phyloP scores from a whole-genome alignment of 2,797 vertebrate species.

The Lerista edwardsae region DNA sequence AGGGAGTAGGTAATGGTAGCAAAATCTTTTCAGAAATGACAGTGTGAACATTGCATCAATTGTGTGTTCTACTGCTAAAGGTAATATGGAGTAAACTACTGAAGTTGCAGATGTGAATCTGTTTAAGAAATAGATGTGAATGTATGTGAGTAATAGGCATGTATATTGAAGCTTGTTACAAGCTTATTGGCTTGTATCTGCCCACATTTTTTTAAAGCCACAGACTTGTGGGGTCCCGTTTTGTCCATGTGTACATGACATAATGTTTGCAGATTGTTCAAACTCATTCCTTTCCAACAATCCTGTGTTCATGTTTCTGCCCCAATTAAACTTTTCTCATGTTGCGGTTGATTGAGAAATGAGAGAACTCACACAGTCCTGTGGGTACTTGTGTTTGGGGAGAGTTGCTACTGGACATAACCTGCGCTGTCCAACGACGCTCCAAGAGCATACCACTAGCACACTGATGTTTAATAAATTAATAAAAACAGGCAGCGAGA shows the following conservation, averaged over 20 bases:
- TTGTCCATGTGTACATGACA: not conserved
- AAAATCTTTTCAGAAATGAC: not conserved
- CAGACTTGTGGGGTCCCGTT: not conserved
- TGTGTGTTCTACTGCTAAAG: not conserved
- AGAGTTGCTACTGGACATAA: not conserved
- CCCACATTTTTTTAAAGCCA: not conserved
- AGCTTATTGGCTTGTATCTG: not conserved
- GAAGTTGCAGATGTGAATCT: not conserved
- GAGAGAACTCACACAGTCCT: not conserved
- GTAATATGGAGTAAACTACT: not conserved
- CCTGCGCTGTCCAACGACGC: not conserved
- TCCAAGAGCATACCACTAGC: slow-evolving; percentile 23
- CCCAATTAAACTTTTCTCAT: rapidly evolving
- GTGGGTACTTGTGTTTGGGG: not conserved
- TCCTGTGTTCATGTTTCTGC: not conserved
- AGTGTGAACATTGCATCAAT: too few relatives aligned
- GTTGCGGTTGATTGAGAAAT: slow-evolving; percentile 8
- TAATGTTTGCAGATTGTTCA: not conserved
- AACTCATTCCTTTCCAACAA: rapidly evolving
- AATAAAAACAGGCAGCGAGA: slow-evolving; percentile 73
- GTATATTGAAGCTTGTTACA: not conserved
- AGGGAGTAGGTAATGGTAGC: not conserved
- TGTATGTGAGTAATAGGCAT: not conserved
- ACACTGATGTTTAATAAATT: slow-evolving; percentile 50
- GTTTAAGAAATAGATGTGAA: not conserved